A percentile compares a stretch with the other conserved stretches of the same genome.
Evolutionary conservation across 37 sponge, comb jelly and placozoan species (phyloP).

Genomic region (Ianthella basta): DNA sequence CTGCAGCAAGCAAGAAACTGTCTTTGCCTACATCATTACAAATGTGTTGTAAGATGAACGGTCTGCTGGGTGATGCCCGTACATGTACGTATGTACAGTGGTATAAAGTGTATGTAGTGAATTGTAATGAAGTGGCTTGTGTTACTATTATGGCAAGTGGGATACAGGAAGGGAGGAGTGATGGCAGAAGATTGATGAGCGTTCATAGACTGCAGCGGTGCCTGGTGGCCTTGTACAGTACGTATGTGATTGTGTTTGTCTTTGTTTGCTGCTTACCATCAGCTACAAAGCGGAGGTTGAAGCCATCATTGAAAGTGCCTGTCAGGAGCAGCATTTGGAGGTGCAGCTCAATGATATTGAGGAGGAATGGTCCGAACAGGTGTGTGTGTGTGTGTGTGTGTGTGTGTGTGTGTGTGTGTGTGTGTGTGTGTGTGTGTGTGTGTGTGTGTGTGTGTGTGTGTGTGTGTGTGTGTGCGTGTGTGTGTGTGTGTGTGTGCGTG

Average conservation of each 20-base stretch:
- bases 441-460: conserved; percentile 11
- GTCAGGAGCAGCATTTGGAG: conserved; percentile 69
- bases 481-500: not conserved
- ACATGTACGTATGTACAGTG: too few species aligned
- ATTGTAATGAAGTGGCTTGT: too few species aligned
- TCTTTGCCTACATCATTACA: too few species aligned
- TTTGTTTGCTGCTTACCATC: not conserved
- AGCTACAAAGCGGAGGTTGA: conserved; percentile 64
- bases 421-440: conserved; percentile 23
- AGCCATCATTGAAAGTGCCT: conserved; percentile 69
- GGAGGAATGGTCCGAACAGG: conserved; percentile 91
- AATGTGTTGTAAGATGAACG: too few species aligned
- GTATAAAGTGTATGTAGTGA: too few species aligned
- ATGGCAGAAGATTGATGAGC: too few species aligned
- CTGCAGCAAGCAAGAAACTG: too few species aligned
- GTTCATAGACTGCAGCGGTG: not conserved
- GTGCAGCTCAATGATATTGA: conserved; percentile 62
- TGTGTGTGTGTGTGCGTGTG: not conserved
- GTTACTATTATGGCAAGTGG: too few species aligned
- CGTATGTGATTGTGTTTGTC: not conserved
- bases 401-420: not conserved
- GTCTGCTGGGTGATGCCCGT: too few species aligned
- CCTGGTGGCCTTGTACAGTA: not conserved
- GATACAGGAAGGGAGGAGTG: too few species aligned
- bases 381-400: conserved; percentile 12